Base-by-base conservation (phyloP, 2,888 invertebrate species). In the Chaetogeoica ovagalla region DNA sequence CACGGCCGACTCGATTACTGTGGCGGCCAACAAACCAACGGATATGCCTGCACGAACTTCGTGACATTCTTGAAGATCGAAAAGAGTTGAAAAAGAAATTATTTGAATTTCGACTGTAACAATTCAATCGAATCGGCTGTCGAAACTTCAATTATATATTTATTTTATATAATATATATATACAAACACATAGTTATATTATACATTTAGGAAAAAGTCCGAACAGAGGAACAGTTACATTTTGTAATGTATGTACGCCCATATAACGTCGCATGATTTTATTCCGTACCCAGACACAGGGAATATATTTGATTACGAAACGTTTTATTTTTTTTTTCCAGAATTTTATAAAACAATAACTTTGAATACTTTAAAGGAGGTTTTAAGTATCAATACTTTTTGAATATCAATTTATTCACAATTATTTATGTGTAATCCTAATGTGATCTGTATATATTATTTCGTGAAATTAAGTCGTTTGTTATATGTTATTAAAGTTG, bases 11-110 rank as follows among this genome's bases (percentile, higher is more conserved):
- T 63, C 8, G 55, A 79, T 79, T 70, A 48, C 70, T 70, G 52
- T 37, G 21, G 17, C 48, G 48, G 48, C 13, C 13, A 15, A 15
- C 13, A 9, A 13, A 48, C 52, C 11, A 30, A 52, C 60, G 48
- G 63, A 79, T 63, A 63, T 21, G 60, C 37, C 43, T 52, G 77
- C 77, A 79, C 70, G 77, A 79, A 70, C 1, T 70, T 70, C 70
- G 77, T 79, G 77, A 77, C 62, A 79, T 43, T 79, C 62, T 55
- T 48, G 37, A 13, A 63, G 52, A 70, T 62, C 23, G 39, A 21
- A 55, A 65, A 23, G 4, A 39, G 30, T 39, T 39, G 37, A 4
- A 37, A 43, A 39, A 59, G 23, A 57, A 55, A 65, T 23, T 23
- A 30, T 57, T 75, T 15, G 23, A 23, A 57, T 65, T 74, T 63